A percentile compares a stretch with the other conserved stretches of the same genome.
phyloP scores from a whole-genome alignment of 2,797 vertebrate genomes.

The Hoplostethus atlanticus region DNA sequence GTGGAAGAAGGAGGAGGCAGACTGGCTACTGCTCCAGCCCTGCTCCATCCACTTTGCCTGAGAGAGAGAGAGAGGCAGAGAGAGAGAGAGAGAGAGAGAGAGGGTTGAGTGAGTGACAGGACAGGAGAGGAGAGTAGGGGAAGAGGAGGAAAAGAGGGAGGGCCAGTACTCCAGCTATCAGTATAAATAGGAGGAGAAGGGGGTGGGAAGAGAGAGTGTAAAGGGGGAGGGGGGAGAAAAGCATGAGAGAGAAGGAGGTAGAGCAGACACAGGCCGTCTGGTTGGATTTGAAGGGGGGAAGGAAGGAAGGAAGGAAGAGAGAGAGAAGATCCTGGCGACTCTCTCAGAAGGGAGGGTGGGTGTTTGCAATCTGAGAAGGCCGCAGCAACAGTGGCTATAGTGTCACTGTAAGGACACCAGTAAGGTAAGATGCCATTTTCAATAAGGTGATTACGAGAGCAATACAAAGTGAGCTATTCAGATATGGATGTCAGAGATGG shows the following conservation, averaged over 20 bases:
- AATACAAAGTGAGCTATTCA: neutral
- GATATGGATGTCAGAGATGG: neutral
- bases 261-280: constrained; percentile 63
- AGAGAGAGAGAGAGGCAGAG: constrained; percentile 27
- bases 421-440: constrained; percentile 78
- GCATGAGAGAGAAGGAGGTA: constrained; percentile 62
- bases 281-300: constrained; percentile 60
- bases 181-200: constrained; percentile 68
- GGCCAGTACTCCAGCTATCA: constrained; percentile 59
- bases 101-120: constrained; percentile 57
- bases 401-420: constrained; percentile 51
- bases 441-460: constrained; percentile 4
- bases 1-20: constrained; percentile 56
- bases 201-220: constrained; percentile 56
- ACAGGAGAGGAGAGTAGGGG: constrained; percentile 43
- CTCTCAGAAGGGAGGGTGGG: constrained; percentile 53
- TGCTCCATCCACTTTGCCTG: constrained; percentile 13
- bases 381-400: constrained; percentile 33
- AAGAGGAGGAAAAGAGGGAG: constrained; percentile 34
- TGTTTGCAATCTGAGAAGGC: constrained; percentile 64
- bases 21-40: constrained; percentile 45
- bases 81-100: constrained; percentile 39
- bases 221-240: constrained; percentile 51
- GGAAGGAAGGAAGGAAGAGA: constrained; percentile 44
- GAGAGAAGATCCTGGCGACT: constrained; percentile 57